Evolutionary conservation across 2,113 vertebrate species (phyloP).

Genomic region (Tenebrosternarchus preto): DNA sequence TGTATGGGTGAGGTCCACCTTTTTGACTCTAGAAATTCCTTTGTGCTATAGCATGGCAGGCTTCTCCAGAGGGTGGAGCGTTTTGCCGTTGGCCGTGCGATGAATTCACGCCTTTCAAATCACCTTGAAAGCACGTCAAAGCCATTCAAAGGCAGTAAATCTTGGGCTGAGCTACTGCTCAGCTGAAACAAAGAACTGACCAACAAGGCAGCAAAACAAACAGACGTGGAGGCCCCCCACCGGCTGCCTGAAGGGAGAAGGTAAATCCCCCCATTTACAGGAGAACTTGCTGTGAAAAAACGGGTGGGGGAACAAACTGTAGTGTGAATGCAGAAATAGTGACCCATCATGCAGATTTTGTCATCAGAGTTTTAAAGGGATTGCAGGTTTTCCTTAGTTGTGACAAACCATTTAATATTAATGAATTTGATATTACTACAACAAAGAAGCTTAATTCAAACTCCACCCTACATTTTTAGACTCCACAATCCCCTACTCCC

Average conservation of each 20-base stretch:
- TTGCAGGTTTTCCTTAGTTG: background rate
- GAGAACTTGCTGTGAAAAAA: background rate
- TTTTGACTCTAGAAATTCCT: slow-evolving; percentile 40
- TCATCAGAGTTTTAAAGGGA: no score
- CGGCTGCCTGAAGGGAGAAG: background rate
- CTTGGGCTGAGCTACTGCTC: background rate
- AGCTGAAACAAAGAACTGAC: slow-evolving; percentile 25
- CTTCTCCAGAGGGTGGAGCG: slow-evolving; percentile 31
- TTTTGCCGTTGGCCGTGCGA: slow-evolving; percentile 37
- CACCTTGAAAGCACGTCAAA: slow-evolving; percentile 25
- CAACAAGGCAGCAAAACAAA: slow-evolving; percentile 25
- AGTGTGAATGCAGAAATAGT: no score
- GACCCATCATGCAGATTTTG: no score
- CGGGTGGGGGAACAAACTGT: no score
- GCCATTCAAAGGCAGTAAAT: slow-evolving; percentile 27
- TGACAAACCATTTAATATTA: background rate
- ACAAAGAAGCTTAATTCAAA: background rate
- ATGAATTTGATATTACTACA: background rate
- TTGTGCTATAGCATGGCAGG: slow-evolving; percentile 31
- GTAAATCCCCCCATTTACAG: background rate
- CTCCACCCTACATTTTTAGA: background rate
- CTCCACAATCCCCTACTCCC: no score
- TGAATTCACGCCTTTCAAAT: slow-evolving; percentile 31
- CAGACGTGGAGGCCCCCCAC: background rate
- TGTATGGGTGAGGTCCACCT: slow-evolving; percentile 32